Evolutionary conservation across 2,797 vertebrate species (phyloP), one percentile per base, ranked within the genome.

Genomic region (Sphenopsis melanotis): DNA sequence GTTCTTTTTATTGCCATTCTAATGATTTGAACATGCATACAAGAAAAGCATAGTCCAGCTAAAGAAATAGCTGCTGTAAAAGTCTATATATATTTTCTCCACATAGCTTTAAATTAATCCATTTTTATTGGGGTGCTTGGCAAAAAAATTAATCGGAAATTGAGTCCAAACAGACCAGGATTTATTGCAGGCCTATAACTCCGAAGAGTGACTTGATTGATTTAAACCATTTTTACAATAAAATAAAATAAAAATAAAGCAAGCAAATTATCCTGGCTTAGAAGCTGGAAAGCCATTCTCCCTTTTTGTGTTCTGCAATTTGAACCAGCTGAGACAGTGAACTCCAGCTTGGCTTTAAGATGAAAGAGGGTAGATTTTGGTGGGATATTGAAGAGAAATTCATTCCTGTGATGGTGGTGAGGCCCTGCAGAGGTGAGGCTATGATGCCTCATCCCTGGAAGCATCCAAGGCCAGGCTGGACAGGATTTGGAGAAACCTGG

Each of bases 51-150:
- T 4, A 63, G 55, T 66, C 66, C 78, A 83, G 41, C 42, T 74
- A 74, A 93, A 86, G 63, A 87, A 95, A 92, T 49, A 47, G 53
- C 68, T 78, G 81, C 91, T 80, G 63, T 92, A 96, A 93, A 93
- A 64, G 59, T 91, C 46, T 72, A 5, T 69, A 36, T 96, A 46
- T 83, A 78, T 83, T 90, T 92, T 92, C 52, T 91, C 68, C 15
- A 1, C 23, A 11, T 52, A 82, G 79, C 63, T 91, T 93, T 94
- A 85, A 71, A 94, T 95, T 57, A 95, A 95, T 83, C 92, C 36
- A 49, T 65, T 95, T 96, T 95, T 94, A 94, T 90, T 87, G 55
- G 49, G 34, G 50, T 46, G 39, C 70, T 94, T 95, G 94, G 93
- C 89, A 79, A 80, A 95, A 79, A 70, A 91, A 65, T 60, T 89